A percentile compares a stretch with the other conserved stretches of the same genome.
Conservation (phyloP, 2,113 vertebrate species). For the Trogon surrucura region DNA sequence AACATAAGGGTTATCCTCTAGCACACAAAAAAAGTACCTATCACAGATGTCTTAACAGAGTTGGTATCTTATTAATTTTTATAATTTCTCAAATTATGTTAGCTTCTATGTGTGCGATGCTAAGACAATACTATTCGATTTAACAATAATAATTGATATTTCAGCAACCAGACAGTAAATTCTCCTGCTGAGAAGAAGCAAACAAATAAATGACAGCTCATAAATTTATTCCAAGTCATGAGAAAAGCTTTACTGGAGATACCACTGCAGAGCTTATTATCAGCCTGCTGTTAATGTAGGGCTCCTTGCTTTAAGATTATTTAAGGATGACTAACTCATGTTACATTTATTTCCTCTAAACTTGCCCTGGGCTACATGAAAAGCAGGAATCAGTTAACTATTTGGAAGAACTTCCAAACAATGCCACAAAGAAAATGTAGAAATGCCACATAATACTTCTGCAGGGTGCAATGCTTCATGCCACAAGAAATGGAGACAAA, state of each 20-base stretch:
- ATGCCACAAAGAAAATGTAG: not conserved
- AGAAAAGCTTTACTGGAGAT: not conserved
- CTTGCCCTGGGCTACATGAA: not conserved
- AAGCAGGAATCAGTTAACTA: conserved; percentile 5
- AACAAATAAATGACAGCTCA: conserved; percentile 20
- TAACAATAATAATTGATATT: not conserved
- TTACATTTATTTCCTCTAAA: conserved; percentile 28
- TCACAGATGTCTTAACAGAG: not conserved
- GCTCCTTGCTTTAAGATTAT: conserved; percentile 29
- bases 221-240: not conserved
- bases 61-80: not conserved
- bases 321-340: conserved; percentile 42
- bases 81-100: not conserved
- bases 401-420: not conserved
- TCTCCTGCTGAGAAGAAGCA: not conserved
- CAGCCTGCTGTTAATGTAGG: conserved; percentile 17
- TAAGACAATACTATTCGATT: not conserved
- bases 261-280: not conserved
- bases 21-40: not conserved
- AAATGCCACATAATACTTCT: not conserved
- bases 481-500: not conserved
- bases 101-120: not conserved
- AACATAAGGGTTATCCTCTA: not conserved
- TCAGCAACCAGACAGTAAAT: not conserved
- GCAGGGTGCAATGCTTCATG: not conserved